Conservation (phyloP, 2,113 vertebrate species). For the Corythoichthys intestinalis region DNA sequence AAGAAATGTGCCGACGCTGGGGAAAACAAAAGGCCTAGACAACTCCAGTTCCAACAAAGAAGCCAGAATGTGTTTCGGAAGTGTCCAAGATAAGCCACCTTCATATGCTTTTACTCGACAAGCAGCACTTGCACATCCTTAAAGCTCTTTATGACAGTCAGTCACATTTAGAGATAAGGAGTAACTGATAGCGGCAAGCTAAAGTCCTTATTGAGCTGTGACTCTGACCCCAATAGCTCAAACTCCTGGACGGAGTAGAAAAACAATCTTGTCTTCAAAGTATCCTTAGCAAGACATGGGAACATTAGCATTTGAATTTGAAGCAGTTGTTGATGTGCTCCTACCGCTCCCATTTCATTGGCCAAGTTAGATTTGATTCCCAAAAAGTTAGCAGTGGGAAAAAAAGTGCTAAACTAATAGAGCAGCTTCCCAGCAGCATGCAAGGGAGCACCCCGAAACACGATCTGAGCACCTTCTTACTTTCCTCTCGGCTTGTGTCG, state of each 20-base stretch:
- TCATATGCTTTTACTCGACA: neutral
- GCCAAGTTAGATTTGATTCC: neutral
- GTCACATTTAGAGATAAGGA: constrained; percentile 45
- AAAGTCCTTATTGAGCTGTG: constrained; percentile 61
- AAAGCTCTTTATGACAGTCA: neutral
- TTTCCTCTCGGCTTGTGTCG: constrained; percentile 40
- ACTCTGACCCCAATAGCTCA: constrained; percentile 59
- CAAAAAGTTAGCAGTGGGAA: neutral
- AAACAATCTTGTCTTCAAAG: neutral
- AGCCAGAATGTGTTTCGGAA: neutral
- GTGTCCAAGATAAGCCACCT: constrained; percentile 8
- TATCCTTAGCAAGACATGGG: neutral
- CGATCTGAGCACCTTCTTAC: constrained; percentile 45
- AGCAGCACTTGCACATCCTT: neutral
- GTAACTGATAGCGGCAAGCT: constrained; percentile 60
- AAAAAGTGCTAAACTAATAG: neutral
- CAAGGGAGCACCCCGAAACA: constrained; percentile 9
- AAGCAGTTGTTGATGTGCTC: no score
- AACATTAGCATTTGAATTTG: no score
- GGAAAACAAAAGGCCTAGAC: constrained; percentile 8
- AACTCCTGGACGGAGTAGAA: neutral
- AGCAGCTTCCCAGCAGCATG: constrained; percentile 1
- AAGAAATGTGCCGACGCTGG: constrained; percentile 13
- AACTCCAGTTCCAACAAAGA: neutral
- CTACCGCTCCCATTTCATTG: no score